Conservation (phyloP, 2,113 vertebrate genomes). For the Nycticebus coucang region DNA sequence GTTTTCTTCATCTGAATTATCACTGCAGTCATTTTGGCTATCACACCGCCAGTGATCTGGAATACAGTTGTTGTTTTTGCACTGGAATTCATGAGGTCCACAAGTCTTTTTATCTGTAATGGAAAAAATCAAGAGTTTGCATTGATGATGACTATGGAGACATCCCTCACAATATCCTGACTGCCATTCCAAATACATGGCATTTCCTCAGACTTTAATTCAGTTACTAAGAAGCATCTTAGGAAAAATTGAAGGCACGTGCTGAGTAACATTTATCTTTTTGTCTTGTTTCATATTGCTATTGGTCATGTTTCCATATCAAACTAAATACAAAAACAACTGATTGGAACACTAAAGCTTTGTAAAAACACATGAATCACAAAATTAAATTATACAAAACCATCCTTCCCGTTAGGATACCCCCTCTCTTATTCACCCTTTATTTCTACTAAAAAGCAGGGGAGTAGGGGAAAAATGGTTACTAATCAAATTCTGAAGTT, state of each 20-base stretch:
- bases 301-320: background rate
- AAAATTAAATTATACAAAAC: background rate
- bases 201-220: background rate
- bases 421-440: background rate
- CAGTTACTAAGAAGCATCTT: background rate
- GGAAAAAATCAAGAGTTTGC: slow-evolving; percentile 32
- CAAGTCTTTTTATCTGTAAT: slow-evolving; percentile 99
- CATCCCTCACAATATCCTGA: background rate
- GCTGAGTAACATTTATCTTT: background rate
- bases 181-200: background rate
- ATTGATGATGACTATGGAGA: background rate
- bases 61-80: slow-evolving; percentile 99
- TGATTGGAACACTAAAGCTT: background rate
- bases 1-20: slow-evolving; percentile 98
- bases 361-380: background rate
- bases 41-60: slow-evolving; percentile 99
- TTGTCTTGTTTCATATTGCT: background rate
- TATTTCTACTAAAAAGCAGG: background rate
- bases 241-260: background rate
- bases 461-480: background rate
- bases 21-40: slow-evolving; percentile 98
- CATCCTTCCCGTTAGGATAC: background rate
- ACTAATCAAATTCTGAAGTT: background rate
- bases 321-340: background rate
- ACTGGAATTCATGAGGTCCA: slow-evolving; percentile 98